phyloP scores from a whole-genome alignment of 2,113 vertebrate species.

The Hepsetus odoe region DNA sequence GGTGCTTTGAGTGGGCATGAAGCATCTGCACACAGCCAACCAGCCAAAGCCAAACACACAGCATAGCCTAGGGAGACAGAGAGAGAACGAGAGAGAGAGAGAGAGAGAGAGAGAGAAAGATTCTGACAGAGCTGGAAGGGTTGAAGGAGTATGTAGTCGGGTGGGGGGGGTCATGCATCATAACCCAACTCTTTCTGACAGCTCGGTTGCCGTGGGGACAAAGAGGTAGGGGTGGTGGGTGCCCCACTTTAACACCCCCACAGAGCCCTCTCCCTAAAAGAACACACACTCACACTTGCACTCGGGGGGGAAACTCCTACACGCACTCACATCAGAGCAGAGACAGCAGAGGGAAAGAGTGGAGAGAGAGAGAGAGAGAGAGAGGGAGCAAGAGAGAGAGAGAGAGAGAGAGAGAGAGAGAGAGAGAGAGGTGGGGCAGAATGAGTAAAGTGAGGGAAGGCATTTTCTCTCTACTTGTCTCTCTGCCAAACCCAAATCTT shows the following conservation, averaged over 20 bases:
- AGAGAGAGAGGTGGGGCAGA: background rate
- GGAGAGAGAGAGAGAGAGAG: background rate
- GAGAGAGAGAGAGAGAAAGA: constrained; percentile 37
- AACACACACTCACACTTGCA: constrained; percentile 41
- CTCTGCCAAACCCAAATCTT: constrained; percentile 3
- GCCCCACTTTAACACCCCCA: constrained; percentile 48
- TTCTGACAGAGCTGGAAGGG: constrained; percentile 43
- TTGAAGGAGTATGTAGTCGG: constrained; percentile 15
- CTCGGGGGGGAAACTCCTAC: constrained; percentile 38
- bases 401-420: background rate
- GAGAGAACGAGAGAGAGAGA: constrained; percentile 46
- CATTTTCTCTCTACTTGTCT: constrained; percentile 4
- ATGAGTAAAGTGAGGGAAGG: background rate
- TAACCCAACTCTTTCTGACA: constrained; percentile 42
- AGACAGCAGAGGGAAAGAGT: background rate
- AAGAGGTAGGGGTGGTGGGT: constrained; percentile 36
- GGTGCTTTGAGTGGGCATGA: constrained; percentile 55
- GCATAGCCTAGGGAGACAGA: constrained; percentile 55
- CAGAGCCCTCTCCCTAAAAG: constrained; percentile 32
- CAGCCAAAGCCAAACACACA: constrained; percentile 51
- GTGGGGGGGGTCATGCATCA: constrained; percentile 29
- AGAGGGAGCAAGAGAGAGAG: background rate
- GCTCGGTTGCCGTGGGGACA: constrained; percentile 41
- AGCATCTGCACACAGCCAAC: constrained; percentile 54
- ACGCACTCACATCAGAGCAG: constrained; percentile 39